Evolutionary conservation across 30 jellyfish, hydroid and myxozoan genomes (phyloP), one percentile per base, ranked within the genome.

Genomic region (Cassiopea xamachana): DNA sequence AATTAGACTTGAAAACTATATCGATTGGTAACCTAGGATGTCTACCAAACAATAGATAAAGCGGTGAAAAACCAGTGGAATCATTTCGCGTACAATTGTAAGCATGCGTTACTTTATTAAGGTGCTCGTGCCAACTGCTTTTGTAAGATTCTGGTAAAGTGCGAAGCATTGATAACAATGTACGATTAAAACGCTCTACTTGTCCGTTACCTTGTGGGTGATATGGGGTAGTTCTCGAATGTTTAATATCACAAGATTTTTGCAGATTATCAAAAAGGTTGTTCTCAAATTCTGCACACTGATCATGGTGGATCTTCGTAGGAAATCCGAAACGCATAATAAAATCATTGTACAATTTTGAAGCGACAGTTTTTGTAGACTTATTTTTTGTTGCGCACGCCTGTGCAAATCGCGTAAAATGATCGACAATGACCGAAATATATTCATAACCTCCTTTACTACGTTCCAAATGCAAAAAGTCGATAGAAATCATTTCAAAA

Each of bases 161-260:
- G 50, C 76, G 46, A 27, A 89, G 87, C 92, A 89, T 89, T 10
- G 73, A 76, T 48, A 89, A 50, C 19, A 89, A 43, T 44, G 92
- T 80, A 15, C 62, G 75, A 27, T 89, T 82, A 75, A 89, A 73
- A 10, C 96, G 51, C 67, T 81, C 96, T 14, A 69, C 60, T 58
- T 75, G 83, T 46, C 92, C 92, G 62, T 87, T 87, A 17, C 84
- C 83, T 77, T 89, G 96, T 15, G 88, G 96, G 71, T 68, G 92
- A 48, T 89, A 89, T 39, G 88, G 92, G 43, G 92, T 71, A 9
- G 96, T 89, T 16, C 92, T 79, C 50, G 64, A 50, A 16, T 46
- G 75, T 59, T 46, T 87, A 48, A 87, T 71, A 1, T 90, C 94
- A 46, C 68, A 44, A n/a, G 1, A 78, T 17, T 78, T 64, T 59